Evolutionary conservation across 2,888 invertebrate species (phyloP).

Genomic region (Lydus trimaculatus): DNA sequence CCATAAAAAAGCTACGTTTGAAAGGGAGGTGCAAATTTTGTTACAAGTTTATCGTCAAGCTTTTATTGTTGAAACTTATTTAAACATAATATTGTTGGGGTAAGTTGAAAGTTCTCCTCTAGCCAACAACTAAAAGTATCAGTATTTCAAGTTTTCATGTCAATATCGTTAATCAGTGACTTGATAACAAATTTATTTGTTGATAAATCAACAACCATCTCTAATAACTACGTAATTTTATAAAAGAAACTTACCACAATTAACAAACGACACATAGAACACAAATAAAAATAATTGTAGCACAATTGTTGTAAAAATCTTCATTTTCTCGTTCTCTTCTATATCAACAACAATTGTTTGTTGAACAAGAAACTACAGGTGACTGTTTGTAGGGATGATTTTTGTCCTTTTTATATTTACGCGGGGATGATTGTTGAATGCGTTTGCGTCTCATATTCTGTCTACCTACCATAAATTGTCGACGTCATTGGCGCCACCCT

Average conservation of each 20-base stretch:
- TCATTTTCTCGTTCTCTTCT: not conserved
- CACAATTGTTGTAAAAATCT: not conserved
- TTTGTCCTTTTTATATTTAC: not conserved
- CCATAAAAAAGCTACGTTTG: too few species aligned
- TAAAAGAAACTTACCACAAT: not conserved
- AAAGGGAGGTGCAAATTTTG: too few species aligned
- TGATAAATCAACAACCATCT: too few species aligned
- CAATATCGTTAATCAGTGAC: too few species aligned
- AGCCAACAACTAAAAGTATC: too few species aligned
- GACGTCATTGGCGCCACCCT: slow-evolving; percentile 27
- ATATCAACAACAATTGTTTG: not conserved
- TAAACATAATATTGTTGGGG: too few species aligned
- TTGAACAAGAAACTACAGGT: not conserved
- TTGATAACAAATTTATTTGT: too few species aligned
- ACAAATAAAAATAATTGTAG: not conserved
- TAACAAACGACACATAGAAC: not conserved
- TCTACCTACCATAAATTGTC: slow-evolving; percentile 19
- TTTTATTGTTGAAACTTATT: too few species aligned
- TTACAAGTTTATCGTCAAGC: too few species aligned
- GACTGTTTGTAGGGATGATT: not conserved
- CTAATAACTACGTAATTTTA: not conserved
- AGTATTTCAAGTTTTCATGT: too few species aligned
- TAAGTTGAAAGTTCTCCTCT: too few species aligned
- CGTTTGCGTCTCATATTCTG: not conserved
- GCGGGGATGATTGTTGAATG: not conserved